Evolutionary conservation across 2,888 invertebrate genomes (phyloP), one percentile per base, ranked within the genome.

Genomic region (Drosophila cognata): DNA sequence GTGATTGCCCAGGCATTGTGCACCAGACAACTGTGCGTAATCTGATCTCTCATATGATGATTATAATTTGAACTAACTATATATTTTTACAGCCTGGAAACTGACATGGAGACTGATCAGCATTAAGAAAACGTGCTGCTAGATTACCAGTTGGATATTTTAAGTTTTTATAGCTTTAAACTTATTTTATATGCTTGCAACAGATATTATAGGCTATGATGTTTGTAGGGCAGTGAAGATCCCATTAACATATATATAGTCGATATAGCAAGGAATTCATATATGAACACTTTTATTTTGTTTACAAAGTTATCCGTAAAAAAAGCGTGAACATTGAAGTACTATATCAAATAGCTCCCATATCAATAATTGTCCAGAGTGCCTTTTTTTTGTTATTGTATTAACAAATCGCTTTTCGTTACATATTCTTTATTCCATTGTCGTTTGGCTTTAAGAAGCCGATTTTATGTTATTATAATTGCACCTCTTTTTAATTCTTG

Each of bases 21-120:
- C 6, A 70, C 63, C 7, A 56, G 13, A 7, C 35, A 74, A 28
- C 36, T 71, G 85, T 85, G 21, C 25, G 84, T 82, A 35, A 18
- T 18, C 10, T 0, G 29, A 25, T 38, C 28, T 2, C 0, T 18
- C 11, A 3, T 18, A 11, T 60, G 10, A 25, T 43, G 4, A 31
- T 21, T 16, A 10, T 7, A 8, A 51, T n/a, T 11, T 5, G 2
- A 1, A 11, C 4, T 60, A 11, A 33, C 28, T 57, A 38, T 56
- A 21, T 46, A n/a, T 75, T n/a, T 21, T 83, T 74, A 33, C 43
- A 89, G 83, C 6, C 13, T 82, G 41, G 51, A 76, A 21, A 41
- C 21, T 35, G 70, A 50, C 2, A 87, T 82, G 82, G 79, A 82
- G 1, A 16, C 0, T 29, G 64, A 64, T 4, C 16, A 57, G n/a